Evolutionary conservation across 2,888 invertebrate species (phyloP).

Genomic region (Ernsta delagoae): DNA sequence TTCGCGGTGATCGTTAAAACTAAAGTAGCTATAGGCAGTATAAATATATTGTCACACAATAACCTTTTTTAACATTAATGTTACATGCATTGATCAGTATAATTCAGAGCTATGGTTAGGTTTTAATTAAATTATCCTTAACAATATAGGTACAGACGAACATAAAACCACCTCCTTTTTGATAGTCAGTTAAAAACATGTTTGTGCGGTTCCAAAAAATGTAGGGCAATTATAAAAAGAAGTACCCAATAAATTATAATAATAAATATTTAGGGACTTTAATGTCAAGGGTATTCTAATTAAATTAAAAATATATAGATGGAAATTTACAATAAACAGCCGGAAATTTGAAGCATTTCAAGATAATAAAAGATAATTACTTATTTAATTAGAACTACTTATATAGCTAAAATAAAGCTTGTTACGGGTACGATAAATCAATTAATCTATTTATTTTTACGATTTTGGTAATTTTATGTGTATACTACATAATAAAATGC

Average conservation of each 20-base stretch:
- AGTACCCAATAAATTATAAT: neutral
- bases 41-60: too few species aligned
- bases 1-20: too few species aligned
- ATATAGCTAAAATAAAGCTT: neutral
- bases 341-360: constrained; percentile 21
- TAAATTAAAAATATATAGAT: constrained; percentile 15
- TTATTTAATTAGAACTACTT: neutral
- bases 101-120: too few species aligned
- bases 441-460: neutral
- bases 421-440: neutral
- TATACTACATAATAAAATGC: too few species aligned
- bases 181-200: neutral
- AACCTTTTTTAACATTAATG: too few species aligned
- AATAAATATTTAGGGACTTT: constrained; percentile 12
- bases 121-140: too few species aligned
- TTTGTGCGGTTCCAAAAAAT: neutral
- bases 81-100: too few species aligned
- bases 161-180: too few species aligned
- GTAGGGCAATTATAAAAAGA: constrained; percentile 2
- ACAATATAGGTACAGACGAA: too few species aligned
- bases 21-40: too few species aligned
- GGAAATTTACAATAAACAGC: constrained; percentile 13
- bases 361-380: constrained; percentile 1
- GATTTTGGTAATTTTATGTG: neutral
- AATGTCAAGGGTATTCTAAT: constrained; percentile 33